Conservation (phyloP, 2,888 invertebrate species). For the Agriopis marginaria region DNA sequence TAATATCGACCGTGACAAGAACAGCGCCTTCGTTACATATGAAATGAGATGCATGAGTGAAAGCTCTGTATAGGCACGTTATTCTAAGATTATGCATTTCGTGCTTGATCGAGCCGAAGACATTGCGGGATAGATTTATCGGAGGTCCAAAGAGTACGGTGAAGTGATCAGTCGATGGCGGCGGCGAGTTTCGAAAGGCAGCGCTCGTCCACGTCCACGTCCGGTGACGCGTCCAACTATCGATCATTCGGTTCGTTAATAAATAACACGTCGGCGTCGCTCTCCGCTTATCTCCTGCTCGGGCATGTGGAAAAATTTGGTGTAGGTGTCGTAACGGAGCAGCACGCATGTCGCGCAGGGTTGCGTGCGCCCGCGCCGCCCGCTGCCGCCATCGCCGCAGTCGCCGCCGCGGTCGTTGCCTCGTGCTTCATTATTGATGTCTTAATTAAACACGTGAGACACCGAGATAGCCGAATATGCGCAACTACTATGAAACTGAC, state of each 20-base stretch:
- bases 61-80: constrained; percentile 40
- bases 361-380: constrained; percentile 76
- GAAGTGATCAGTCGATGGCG: constrained; percentile 59
- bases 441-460: constrained; percentile 67
- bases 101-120: constrained; percentile 63
- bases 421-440: constrained; percentile 72
- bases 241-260: constrained; percentile 87
- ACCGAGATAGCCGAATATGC: constrained; percentile 27
- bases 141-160: constrained; percentile 60
- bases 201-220: constrained; percentile 76
- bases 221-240: constrained; percentile 85
- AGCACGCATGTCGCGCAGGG: constrained; percentile 80
- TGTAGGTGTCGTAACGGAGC: constrained; percentile 85
- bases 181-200: constrained; percentile 81
- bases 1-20: constrained; percentile 33
- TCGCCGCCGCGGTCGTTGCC: constrained; percentile 71
- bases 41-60: constrained; percentile 45
- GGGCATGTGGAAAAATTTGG: constrained; percentile 86
- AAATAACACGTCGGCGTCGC: constrained; percentile 85
- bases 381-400: constrained; percentile 62
- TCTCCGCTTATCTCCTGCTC: constrained; percentile 84
- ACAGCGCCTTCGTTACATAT: constrained; percentile 35
- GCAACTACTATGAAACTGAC: neutral
- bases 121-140: constrained; percentile 66
- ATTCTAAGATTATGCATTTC: constrained; percentile 57